These are phyloP conservation scores for Eupithecia exiguata DNA, from an alignment of 2,888 invertebrate species.

Conservation along the genomic window DNA sequence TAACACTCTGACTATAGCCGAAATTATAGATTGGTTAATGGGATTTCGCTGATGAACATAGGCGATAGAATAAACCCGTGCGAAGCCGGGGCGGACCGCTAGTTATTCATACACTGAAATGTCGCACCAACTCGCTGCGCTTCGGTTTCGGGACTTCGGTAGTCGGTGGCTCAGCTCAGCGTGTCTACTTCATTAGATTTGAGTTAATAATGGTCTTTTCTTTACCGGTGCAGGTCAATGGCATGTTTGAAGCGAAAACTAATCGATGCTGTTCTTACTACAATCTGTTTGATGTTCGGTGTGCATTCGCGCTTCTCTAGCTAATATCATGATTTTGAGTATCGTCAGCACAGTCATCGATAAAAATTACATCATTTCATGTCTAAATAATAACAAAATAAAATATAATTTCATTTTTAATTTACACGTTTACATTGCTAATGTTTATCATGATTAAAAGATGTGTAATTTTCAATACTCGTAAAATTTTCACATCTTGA, in stretches of 20 bases:
- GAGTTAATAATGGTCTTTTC: slow-evolving; percentile 9
- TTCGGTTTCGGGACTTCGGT: too few relatives aligned
- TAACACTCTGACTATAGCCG: too few relatives aligned
- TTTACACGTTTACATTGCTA: slow-evolving; percentile 49
- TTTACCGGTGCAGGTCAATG: slow-evolving; percentile 54
- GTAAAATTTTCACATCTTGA: background rate
- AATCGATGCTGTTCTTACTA: slow-evolving; percentile 66
- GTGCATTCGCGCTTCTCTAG: slow-evolving; percentile 68
- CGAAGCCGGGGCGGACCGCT: too few relatives aligned
- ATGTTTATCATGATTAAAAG: slow-evolving; percentile 42
- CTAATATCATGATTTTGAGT: slow-evolving; percentile 35
- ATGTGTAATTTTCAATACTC: slow-evolving; percentile 7
- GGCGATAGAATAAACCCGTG: too few relatives aligned
- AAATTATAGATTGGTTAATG: too few relatives aligned
- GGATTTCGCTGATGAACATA: too few relatives aligned
- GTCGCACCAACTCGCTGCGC: too few relatives aligned
- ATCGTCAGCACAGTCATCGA: slow-evolving; percentile 28
- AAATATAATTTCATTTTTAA: slow-evolving; percentile 45
- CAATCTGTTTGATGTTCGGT: slow-evolving; percentile 78
- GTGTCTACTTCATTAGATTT: background rate
- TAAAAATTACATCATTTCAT: slow-evolving; percentile 46
- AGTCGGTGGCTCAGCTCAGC: too few relatives aligned
- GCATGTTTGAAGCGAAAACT: slow-evolving; percentile 69
- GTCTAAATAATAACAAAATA: slow-evolving; percentile 59
- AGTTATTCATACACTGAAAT: too few relatives aligned